Evolutionary conservation across 2,888 invertebrate genomes (phyloP).

Genomic region (Phaonia tiefii): DNA sequence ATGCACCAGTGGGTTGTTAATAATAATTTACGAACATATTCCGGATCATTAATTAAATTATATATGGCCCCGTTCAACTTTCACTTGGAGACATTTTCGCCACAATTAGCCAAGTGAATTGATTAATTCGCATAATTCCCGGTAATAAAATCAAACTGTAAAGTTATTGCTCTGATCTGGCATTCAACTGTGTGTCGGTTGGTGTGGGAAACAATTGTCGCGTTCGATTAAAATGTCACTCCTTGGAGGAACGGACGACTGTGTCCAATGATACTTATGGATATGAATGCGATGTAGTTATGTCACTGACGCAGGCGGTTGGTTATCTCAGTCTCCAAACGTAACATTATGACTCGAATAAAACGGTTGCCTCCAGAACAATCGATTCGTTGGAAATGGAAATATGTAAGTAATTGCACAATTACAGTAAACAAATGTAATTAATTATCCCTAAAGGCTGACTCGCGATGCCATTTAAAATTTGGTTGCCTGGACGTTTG

Average conservation of each 20-base stretch:
- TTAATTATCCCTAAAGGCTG: conserved; percentile 17
- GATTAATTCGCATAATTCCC: conserved; percentile 29
- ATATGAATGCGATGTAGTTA: conserved; percentile 3
- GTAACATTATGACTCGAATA: too few species aligned
- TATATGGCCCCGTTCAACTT: not conserved
- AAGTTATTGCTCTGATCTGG: conserved; percentile 24
- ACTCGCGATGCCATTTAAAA: not conserved
- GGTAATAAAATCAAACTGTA: conserved; percentile 35
- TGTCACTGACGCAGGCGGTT: not conserved
- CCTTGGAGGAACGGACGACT: conserved; percentile 11
- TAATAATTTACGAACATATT: conserved; percentile 22
- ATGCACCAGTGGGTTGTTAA: not conserved
- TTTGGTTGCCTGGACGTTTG: not conserved
- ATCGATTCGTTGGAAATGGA: not conserved
- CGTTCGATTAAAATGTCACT: conserved; percentile 28
- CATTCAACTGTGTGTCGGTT: not conserved
- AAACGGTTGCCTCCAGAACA: not conserved
- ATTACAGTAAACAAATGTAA: conserved; percentile 38
- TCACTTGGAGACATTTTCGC: conserved; percentile 16
- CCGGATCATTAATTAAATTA: conserved; percentile 16
- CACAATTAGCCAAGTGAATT: conserved; percentile 9
- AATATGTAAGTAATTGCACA: conserved; percentile 29
- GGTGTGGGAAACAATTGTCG: conserved; percentile 19
- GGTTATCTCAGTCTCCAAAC: too few species aligned
- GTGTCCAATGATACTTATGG: not conserved